These are phyloP conservation scores for Tetragonisca angustula DNA, from an alignment of 2,888 invertebrate genomes.

Conservation along the genomic window DNA sequence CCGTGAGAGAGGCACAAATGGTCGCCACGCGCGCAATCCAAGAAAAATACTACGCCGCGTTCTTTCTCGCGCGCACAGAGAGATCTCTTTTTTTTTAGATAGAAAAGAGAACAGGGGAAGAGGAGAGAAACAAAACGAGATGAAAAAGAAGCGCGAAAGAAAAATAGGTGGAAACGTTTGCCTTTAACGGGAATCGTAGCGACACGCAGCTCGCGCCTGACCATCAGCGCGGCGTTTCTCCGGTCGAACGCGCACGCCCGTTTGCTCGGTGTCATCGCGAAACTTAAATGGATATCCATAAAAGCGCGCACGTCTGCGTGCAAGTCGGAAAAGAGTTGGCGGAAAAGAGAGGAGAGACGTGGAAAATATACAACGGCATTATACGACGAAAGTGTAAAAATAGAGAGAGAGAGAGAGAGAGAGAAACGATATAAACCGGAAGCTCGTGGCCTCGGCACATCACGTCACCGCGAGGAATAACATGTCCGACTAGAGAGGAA, in stretches of 20 bases:
- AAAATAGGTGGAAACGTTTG: conserved; percentile 6
- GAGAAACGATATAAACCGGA: conserved; percentile 59
- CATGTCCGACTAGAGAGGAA: conserved; percentile 29
- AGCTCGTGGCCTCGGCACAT: conserved; percentile 35
- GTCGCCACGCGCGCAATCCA: conserved; percentile 20
- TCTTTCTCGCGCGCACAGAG: not conserved
- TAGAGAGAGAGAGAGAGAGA: conserved; percentile 63
- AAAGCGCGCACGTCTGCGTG: conserved; percentile 66
- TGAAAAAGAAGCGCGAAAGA: too few relatives aligned
- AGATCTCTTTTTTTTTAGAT: not conserved
- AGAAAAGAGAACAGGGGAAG: not conserved
- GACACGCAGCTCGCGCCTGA: conserved; percentile 5
- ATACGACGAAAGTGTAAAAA: conserved; percentile 62
- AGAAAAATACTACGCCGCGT: conserved; percentile 16
- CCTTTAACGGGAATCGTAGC: conserved; percentile 41
- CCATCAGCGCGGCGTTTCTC: not conserved
- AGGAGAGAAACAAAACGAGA: not conserved
- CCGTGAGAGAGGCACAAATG: conserved; percentile 67
- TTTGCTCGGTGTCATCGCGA: conserved; percentile 19
- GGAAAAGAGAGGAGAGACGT: conserved; percentile 58
- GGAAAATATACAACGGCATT: conserved; percentile 30
- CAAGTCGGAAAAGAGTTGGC: conserved; percentile 61
- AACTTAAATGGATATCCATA: conserved; percentile 70
- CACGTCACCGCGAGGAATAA: conserved; percentile 30
- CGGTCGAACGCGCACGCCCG: conserved; percentile 34